Base-by-base conservation (phyloP, 2,113 vertebrate genomes). In the Phalacrocorax brasilianus region DNA sequence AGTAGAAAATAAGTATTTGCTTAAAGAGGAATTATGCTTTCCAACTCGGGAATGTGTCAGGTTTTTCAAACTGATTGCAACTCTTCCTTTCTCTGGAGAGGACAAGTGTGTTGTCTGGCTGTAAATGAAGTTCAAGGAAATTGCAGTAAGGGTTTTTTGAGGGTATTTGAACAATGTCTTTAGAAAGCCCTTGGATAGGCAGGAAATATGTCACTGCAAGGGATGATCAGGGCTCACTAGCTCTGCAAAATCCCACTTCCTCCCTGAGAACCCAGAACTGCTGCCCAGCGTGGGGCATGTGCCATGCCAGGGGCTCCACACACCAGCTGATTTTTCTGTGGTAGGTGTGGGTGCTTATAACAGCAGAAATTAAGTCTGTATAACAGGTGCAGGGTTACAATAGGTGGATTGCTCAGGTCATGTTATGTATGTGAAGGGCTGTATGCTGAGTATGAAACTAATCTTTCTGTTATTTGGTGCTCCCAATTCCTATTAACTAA, bases 1-100 rank as follows among this genome's bases (percentile, higher is more conserved):
- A 53, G 66, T 75, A 68, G 91, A 86, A 95, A 89, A 80, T 28
- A 84, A 73, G 72, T 47, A 38, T 96, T 95, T 95, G 56, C 81
- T 93, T 93, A 72, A 96, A 84, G 70, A 47, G 44, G 33, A 86
- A 84, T 94, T 92, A 55, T 32, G 20, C 68, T 63, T 86, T 65
- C 79, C 76, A 53, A 26, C 65, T 85, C 83, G 61, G 70, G 87
- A 92, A 85, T 62, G 58, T 32, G 24, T 75, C 23, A 67, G 70
- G 84, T 65, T 94, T 92, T 94, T 89, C 70, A 87, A 85, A 53
- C 33, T 72, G 49, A 78, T 89, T 72, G 76, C 24, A 78, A 6
- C 44, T 71, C 16, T 83, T 8, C 85, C 45, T 89, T 91, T 62
- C 67, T 82, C 92, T 76, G 86, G 91, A 94, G 89, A 92, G 56